A percentile compares a stretch with the other conserved stretches of the same genome.
Evolutionary conservation across 1,140 invertebrate genomes (phyloP).

Genomic region (Hyposmocoma kahamanoa): DNA sequence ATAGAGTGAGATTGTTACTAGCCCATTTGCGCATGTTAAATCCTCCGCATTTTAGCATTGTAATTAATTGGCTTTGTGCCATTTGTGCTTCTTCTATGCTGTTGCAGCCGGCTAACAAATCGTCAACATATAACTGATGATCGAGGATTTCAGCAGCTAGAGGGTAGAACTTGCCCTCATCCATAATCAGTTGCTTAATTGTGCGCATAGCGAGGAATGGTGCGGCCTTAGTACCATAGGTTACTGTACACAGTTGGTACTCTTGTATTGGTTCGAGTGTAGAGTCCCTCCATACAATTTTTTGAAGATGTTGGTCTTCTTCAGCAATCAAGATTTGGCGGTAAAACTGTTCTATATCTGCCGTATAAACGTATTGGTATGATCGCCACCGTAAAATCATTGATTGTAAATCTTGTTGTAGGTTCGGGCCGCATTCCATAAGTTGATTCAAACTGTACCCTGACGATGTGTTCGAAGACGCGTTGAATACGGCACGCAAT

Average conservation of each 20-base stretch:
- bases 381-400: background rate
- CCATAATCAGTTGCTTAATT: background rate
- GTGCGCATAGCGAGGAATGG: background rate
- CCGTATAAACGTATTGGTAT: background rate
- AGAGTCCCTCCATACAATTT: background rate
- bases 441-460: background rate
- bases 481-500: background rate
- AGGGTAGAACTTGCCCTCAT: background rate
- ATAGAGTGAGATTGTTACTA: constrained; percentile 10
- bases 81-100: constrained; percentile 14
- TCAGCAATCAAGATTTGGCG: background rate
- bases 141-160: background rate
- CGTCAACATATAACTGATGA: background rate
- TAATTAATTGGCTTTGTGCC: constrained; percentile 25
- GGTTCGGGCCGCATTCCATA: background rate
- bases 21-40: constrained; percentile 34
- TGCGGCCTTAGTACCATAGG: background rate
- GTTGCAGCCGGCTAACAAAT: constrained; percentile 13
- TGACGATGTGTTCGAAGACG: background rate
- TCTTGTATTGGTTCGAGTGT: background rate
- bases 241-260: background rate
- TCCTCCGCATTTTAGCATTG: constrained; percentile 14
- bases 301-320: constrained; percentile 1
- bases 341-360: background rate
- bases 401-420: background rate